Evolutionary conservation across 2,797 vertebrate genomes (phyloP).

Genomic region (Neosilurus hyrtlii): DNA sequence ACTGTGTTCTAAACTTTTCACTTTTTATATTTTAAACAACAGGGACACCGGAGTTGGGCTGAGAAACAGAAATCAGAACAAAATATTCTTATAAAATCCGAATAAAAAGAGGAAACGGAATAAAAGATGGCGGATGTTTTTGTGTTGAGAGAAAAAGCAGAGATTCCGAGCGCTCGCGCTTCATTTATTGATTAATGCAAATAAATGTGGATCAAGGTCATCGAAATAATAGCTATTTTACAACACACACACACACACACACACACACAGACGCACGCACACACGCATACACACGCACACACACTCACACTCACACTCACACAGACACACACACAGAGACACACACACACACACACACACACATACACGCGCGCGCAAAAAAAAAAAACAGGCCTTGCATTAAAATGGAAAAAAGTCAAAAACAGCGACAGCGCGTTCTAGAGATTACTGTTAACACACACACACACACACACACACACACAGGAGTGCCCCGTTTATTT

Average conservation of each 20-base stretch:
- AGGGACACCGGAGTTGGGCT: neutral
- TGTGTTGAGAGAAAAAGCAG: neutral
- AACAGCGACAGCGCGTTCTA: no score
- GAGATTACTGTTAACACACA: neutral
- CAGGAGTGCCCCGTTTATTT: neutral
- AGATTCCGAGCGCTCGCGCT: neutral
- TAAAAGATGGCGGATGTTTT: neutral
- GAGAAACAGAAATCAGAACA: no score
- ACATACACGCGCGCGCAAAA: no score
- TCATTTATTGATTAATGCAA: constrained; percentile 69
- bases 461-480: neutral
- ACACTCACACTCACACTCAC: no score
- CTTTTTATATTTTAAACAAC: no score
- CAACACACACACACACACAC: no score
- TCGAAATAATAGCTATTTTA: neutral
- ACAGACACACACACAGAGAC: no score
- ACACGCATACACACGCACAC: no score
- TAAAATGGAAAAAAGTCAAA: neutral
- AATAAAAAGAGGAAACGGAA: neutral
- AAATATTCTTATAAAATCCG: no score
- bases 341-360: neutral
- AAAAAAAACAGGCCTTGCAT: no score
- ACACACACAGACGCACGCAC: no score
- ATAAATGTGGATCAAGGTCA: constrained; percentile 63
- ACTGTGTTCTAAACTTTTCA: no score